Percentiles rank a stretch among this genome's conserved stretches.
Evolutionary conservation across 2,888 invertebrate species (phyloP).

Genomic region (Pyrgus malvae): DNA sequence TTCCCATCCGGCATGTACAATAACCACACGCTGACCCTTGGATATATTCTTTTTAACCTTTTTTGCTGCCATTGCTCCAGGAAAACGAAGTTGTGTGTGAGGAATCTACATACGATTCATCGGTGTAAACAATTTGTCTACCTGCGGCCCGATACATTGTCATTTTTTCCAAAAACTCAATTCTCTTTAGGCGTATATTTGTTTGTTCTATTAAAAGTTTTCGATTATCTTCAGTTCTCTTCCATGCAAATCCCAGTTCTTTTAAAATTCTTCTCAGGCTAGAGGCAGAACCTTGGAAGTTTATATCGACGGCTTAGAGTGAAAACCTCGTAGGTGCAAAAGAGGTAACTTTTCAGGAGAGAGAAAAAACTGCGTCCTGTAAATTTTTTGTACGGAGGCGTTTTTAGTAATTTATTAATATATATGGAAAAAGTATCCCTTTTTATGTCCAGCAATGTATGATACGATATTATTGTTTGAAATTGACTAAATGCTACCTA

Average conservation of each 20-base stretch:
- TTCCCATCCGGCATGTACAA: conserved; percentile 37
- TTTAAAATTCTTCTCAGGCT: neutral
- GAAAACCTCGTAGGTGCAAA: no score
- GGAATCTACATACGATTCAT: neutral
- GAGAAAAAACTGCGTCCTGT: no score
- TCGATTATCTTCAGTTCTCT: neutral
- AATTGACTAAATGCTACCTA: no score
- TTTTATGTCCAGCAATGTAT: no score
- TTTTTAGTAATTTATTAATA: no score
- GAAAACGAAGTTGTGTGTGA: neutral
- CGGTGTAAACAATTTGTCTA: conserved; percentile 25
- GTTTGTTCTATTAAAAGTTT: conserved; percentile 8
- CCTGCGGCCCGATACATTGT: conserved; percentile 27
- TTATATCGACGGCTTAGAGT: neutral
- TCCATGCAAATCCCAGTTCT: neutral
- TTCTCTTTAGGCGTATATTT: neutral
- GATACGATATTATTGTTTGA: no score
- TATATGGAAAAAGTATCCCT: no score
- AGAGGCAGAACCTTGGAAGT: neutral
- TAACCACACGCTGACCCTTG: conserved; percentile 32
- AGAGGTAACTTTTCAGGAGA: no score
- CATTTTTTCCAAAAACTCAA: conserved; percentile 18
- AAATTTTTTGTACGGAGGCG: no score
- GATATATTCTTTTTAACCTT: conserved; percentile 29
- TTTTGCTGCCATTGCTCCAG: neutral